Conservation (phyloP, 2,797 vertebrate species). For the Parauchenoglanis punctatus region DNA sequence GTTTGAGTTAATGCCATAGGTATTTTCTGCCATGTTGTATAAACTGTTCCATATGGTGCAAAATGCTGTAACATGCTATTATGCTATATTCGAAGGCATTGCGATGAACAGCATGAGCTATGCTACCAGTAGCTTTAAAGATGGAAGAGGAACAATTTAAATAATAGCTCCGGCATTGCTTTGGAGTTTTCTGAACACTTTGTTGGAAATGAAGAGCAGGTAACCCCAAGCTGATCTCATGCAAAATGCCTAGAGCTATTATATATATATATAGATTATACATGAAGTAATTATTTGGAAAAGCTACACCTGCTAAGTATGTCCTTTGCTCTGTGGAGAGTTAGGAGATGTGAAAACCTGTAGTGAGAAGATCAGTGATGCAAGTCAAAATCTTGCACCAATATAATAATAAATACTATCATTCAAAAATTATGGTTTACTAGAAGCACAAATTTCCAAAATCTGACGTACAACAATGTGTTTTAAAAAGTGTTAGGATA, state of each 20-base stretch:
- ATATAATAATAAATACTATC: neutral
- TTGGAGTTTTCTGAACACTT: neutral
- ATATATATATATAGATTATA: neutral
- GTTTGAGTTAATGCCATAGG: slow-evolving; percentile 32
- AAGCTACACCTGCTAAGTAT: neutral
- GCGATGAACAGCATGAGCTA: neutral
- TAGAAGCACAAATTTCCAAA: neutral
- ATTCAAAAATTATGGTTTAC: neutral
- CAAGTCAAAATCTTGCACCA: neutral
- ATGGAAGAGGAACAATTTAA: neutral
- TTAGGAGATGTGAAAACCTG: neutral
- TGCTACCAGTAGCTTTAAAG: neutral
- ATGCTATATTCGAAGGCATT: neutral
- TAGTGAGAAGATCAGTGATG: neutral
- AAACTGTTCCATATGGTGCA: slow-evolving; percentile 26
- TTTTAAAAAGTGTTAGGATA: neutral
- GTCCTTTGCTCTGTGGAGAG: neutral
- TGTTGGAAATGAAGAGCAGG: neutral
- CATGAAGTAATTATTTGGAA: neutral
- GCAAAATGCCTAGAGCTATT: neutral
- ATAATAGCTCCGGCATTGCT: neutral
- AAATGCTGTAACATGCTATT: slow-evolving; percentile 15
- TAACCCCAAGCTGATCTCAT: neutral
- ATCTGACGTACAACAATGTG: neutral
- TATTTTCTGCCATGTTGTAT: slow-evolving; percentile 1